Conservation (phyloP, 1,140 invertebrate genomes). For the Zaprionus gabonicus region DNA sequence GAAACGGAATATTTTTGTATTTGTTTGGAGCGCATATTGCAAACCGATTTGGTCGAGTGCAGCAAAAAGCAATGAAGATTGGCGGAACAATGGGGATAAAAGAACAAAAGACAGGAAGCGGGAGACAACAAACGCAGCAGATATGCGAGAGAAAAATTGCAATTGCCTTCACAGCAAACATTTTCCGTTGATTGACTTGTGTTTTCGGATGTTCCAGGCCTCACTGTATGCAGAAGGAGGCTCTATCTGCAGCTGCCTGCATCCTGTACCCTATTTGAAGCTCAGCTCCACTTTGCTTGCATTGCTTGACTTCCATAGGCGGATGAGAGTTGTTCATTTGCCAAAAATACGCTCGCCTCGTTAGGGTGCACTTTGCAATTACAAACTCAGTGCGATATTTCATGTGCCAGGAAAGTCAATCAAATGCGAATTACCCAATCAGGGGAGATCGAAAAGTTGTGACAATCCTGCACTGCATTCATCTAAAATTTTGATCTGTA, state of each 20-base stretch:
- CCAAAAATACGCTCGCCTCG: not conserved
- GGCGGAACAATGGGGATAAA: not conserved
- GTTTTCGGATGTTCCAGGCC: not conserved
- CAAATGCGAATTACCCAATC: not conserved
- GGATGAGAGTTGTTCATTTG: not conserved
- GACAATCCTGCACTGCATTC: too few species aligned
- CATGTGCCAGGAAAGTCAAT: not conserved
- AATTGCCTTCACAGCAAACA: not conserved
- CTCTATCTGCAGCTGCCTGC: not conserved
- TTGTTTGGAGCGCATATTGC: not conserved
- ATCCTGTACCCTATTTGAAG: not conserved
- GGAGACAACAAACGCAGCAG: not conserved
- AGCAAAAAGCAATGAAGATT: not conserved
- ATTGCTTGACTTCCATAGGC: not conserved
- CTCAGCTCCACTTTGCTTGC: not conserved
- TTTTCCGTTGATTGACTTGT: conserved; percentile 8
- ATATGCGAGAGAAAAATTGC: not conserved
- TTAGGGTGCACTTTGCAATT: not conserved
- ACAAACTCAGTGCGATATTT: not conserved
- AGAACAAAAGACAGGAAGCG: not conserved
- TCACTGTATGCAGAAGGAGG: not conserved
- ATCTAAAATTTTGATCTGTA: too few species aligned
- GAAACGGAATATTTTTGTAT: not conserved
- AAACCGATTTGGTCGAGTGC: not conserved
- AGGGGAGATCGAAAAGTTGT: not conserved